Percentiles rank a stretch among this genome's conserved stretches.
Conservation (phyloP, 1,140 invertebrate species). For the Wasmannia auropunctata region DNA sequence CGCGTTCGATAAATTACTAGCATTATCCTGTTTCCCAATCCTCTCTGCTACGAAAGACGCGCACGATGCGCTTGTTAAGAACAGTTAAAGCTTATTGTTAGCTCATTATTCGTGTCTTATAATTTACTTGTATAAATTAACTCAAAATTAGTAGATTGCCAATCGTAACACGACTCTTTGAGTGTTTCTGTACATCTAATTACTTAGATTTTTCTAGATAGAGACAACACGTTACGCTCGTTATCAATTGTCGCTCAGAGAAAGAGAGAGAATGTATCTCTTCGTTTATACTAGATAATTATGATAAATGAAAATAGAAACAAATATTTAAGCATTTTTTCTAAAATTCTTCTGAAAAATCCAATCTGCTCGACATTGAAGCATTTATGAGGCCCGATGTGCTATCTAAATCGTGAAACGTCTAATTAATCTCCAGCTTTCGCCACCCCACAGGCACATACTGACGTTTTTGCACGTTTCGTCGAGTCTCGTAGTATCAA, state of each 20-base stretch:
- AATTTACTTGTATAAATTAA: background rate
- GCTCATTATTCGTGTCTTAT: background rate
- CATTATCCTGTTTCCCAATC: background rate
- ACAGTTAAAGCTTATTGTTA: background rate
- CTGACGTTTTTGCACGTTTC: slow-evolving; percentile 39
- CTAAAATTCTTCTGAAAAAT: background rate
- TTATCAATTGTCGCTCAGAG: background rate
- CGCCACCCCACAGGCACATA: background rate
- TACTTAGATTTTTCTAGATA: background rate
- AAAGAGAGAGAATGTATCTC: too few relatives aligned
- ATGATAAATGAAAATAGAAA: background rate
- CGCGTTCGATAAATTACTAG: background rate
- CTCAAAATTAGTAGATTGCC: background rate
- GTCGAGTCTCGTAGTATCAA: slow-evolving; percentile 40
- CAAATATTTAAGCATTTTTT: background rate
- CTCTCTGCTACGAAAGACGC: background rate
- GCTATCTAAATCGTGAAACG: slow-evolving; percentile 14
- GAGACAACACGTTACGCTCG: background rate
- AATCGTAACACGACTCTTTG: background rate
- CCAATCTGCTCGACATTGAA: background rate
- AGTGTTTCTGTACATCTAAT: background rate
- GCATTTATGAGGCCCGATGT: background rate
- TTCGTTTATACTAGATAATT: background rate
- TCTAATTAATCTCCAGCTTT: slow-evolving; percentile 35
- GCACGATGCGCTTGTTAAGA: background rate